Evolutionary conservation across 2,113 vertebrate species (phyloP), one percentile per base, ranked within the genome.

Genomic region (Pantherophis guttatus): DNA sequence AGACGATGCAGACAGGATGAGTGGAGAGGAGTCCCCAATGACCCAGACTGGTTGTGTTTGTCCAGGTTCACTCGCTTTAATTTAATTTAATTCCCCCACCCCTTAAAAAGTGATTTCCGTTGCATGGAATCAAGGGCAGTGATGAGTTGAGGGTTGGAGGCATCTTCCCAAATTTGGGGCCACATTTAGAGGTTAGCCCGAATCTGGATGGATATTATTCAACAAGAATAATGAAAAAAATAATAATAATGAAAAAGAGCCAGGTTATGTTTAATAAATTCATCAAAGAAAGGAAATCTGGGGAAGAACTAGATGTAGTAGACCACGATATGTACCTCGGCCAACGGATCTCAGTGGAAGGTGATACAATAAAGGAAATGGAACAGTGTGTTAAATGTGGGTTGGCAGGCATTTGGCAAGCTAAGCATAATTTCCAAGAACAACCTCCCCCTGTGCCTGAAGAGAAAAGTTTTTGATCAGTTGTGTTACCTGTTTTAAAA

Each of bases 1-100:
- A 94, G 96, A 95, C 93, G 96, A 96, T 96, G 96, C 95, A 89
- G 89, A 54, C 54, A 87, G 95, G 95, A 96, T 94, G 95, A 95
- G 96, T 91, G 33, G 95, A 96, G 95, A 89, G 33, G 95, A 70
- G 95, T 95, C 88, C 95, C 95, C 90, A 29, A 12, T 89, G 95
- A 95, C 95, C 94, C 24, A 0, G 91, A 86, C 48, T 5, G 55
- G 12, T 19, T 90, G 33, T 65, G 55, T 62, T 53, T 52, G 33
- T 90, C 57, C 58, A 29, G 29, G 75, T 59, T 58, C 70, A 26
- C 33, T 55, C 52, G 6, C 50, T 81, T 90, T 44, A 17, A 26
- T 90, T 85, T 59, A 44, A 59, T 90, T 57, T 90, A 8, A 33
- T n/a, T 13, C 5, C 2, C 11, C 12, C 4, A 48, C 65, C 3